A percentile compares a stretch with the other conserved stretches of the same genome.
Conservation (phyloP, 2,888 invertebrate genomes). For the Agonopterix subpropinquella region DNA sequence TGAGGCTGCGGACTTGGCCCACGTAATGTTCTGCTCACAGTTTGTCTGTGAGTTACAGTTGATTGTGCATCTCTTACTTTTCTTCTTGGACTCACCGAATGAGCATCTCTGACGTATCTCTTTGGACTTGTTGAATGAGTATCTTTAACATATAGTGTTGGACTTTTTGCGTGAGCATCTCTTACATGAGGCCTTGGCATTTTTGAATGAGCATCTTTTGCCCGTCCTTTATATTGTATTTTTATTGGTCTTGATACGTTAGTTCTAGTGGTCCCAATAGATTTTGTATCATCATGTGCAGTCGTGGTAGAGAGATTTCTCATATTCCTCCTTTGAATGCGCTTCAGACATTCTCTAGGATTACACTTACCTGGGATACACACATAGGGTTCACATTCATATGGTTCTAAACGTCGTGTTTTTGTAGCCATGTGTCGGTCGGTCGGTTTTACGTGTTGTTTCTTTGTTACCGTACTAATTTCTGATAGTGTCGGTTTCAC, state of each 20-base stretch:
- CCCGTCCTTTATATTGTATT: not conserved
- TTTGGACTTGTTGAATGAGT: not conserved
- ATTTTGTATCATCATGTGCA: not conserved
- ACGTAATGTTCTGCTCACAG: not conserved
- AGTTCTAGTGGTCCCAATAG: too few species aligned
- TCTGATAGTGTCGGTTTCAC: too few species aligned
- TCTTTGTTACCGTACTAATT: not conserved
- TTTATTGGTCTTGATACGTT: not conserved
- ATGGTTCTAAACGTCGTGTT: constrained; percentile 17
- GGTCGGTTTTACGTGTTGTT: not conserved
- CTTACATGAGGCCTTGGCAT: not conserved
- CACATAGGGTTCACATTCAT: constrained; percentile 29
- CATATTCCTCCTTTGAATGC: constrained; percentile 10
- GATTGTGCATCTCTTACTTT: too few species aligned
- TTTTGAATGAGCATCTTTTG: not conserved
- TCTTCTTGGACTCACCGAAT: too few species aligned
- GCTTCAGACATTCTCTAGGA: constrained; percentile 17
- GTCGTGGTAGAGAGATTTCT: not conserved
- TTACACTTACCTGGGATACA: constrained; percentile 29
- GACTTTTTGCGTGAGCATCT: not conserved
- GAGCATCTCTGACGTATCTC: not conserved
- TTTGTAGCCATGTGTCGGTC: not conserved
- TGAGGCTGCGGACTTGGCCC: not conserved
- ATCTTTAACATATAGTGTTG: not conserved
- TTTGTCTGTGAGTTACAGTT: too few species aligned